Evolutionary conservation across 2,797 vertebrate species (phyloP).

Genomic region (Bovichtus diacanthus): DNA sequence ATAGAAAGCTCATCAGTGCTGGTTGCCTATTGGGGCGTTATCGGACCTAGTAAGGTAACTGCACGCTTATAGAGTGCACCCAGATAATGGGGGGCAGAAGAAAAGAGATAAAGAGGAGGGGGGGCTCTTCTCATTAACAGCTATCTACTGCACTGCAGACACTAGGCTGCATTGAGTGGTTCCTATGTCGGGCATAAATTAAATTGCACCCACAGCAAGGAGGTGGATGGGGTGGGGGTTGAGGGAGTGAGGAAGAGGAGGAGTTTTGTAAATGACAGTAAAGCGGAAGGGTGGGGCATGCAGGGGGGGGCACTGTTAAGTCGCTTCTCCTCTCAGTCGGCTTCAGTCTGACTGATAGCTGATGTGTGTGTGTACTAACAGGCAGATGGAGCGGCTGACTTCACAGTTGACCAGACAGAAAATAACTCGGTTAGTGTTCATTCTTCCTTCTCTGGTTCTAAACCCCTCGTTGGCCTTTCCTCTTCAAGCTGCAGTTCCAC

Average conservation of each 20-base stretch:
- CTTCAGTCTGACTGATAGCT: conserved; percentile 4
- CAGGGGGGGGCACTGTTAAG: background rate
- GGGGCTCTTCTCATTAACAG: conserved; percentile 99
- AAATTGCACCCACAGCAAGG: conserved; percentile 81
- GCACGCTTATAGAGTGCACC: conserved; percentile 96
- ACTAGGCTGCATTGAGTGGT: conserved; percentile 91
- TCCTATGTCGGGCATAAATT: conserved; percentile 92
- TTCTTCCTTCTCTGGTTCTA: background rate
- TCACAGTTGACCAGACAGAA: background rate
- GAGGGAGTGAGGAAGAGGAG: conserved; percentile 49
- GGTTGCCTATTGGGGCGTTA: conserved; percentile 95
- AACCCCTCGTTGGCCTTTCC: background rate
- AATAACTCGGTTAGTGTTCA: background rate
- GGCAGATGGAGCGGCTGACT: background rate
- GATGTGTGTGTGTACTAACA: background rate
- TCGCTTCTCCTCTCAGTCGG: conserved; percentile 25
- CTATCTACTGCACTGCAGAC: conserved; percentile 98
- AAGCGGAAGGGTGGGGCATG: conserved; percentile 19
- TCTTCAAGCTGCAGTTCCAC: background rate
- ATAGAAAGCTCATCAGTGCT: conserved; percentile 98
- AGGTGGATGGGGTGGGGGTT: conserved; percentile 40
- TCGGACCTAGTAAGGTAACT: conserved; percentile 94
- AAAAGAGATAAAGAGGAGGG: conserved; percentile 92
- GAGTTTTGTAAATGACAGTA: conserved; percentile 58
- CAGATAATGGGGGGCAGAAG: conserved; percentile 96